These are phyloP conservation scores for Portunus trituberculatus DNA, from an alignment of 1,140 invertebrate genomes.

Conservation along the genomic window DNA sequence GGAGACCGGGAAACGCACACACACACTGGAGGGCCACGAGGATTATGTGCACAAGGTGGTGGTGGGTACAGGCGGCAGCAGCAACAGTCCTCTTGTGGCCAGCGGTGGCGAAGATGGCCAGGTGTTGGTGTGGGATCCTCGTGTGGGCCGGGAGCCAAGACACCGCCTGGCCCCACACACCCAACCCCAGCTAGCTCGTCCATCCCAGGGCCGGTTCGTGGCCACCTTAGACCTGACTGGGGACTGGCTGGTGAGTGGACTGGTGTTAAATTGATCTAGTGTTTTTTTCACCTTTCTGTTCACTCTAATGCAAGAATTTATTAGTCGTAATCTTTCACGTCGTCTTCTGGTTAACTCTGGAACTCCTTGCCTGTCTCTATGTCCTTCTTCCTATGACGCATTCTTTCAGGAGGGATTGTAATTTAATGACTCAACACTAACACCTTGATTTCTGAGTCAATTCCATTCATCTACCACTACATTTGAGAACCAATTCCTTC, in stretches of 20 bases:
- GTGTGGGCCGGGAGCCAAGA: constrained; percentile 67
- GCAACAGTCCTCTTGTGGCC: constrained; percentile 69
- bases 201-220: constrained; percentile 71
- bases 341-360: too few species aligned
- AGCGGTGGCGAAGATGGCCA: constrained; percentile 74
- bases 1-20: constrained; percentile 67
- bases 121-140: constrained; percentile 74
- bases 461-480: too few species aligned
- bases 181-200: constrained; percentile 64
- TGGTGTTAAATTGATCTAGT: not conserved
- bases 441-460: too few species aligned
- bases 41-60: constrained; percentile 77
- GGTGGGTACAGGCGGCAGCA: not conserved
- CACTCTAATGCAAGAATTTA: too few species aligned
- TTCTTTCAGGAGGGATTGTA: too few species aligned
- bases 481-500: too few species aligned
- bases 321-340: too few species aligned
- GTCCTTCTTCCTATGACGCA: too few species aligned
- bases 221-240: constrained; percentile 68
- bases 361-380: too few species aligned
- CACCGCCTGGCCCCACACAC: constrained; percentile 69
- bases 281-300: not conserved
- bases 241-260: constrained; percentile 73
- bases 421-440: too few species aligned
- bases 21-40: constrained; percentile 73